Evolutionary conservation across 2,113 vertebrate genomes (phyloP).

Genomic region (Nyctereutes procyonoides): DNA sequence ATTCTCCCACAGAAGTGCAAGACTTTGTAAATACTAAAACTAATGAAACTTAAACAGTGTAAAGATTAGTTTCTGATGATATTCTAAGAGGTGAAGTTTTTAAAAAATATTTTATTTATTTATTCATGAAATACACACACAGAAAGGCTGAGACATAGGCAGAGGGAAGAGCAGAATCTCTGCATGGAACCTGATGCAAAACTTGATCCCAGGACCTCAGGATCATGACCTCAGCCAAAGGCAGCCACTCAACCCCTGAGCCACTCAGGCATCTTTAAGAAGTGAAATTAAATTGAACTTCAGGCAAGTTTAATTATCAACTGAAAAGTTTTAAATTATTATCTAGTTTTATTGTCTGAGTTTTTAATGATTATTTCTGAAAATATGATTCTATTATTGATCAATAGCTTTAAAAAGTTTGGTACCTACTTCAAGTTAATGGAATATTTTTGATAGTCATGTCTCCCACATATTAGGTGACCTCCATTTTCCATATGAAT

Average conservation of each 20-base stretch:
- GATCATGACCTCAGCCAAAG: too few species aligned
- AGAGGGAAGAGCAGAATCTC: too few species aligned
- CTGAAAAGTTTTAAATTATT: background rate
- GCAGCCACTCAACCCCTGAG: too few species aligned
- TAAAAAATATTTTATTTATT: too few species aligned
- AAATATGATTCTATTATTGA: background rate
- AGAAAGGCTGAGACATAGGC: too few species aligned
- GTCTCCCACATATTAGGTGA: constrained; percentile 23
- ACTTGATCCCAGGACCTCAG: too few species aligned
- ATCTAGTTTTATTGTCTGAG: background rate
- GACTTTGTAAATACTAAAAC: background rate
- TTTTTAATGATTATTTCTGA: constrained; percentile 48
- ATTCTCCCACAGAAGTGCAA: background rate
- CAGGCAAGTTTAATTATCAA: constrained; percentile 12
- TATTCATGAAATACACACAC: too few species aligned
- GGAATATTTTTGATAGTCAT: background rate
- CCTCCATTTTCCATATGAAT: background rate
- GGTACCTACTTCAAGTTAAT: background rate
- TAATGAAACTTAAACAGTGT: background rate
- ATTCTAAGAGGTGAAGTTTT: background rate
- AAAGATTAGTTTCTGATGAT: background rate
- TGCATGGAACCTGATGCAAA: too few species aligned
- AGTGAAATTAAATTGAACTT: background rate
- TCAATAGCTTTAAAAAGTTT: background rate
- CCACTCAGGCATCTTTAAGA: background rate